Conservation (phyloP, 2,113 vertebrate species). For the Sinocyclocheilus maitianheensis region DNA sequence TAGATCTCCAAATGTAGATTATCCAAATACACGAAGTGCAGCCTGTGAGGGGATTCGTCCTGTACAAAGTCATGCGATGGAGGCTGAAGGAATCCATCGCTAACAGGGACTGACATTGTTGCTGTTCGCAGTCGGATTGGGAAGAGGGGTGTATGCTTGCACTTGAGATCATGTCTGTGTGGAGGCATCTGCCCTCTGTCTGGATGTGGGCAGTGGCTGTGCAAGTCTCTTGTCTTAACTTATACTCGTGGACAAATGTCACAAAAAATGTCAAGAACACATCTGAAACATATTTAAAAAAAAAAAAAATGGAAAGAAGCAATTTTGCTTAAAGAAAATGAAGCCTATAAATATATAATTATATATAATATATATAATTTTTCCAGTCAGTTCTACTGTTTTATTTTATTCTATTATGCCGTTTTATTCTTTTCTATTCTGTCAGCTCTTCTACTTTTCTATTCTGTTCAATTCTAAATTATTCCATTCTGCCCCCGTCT, state of each 20-base stretch:
- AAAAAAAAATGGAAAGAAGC: too few species aligned
- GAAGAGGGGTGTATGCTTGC: not conserved
- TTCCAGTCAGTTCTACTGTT: too few species aligned
- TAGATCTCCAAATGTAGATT: constrained; percentile 65
- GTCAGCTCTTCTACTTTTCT: too few species aligned
- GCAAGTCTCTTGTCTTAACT: not conserved
- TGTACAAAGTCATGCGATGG: not conserved
- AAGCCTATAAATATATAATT: too few species aligned
- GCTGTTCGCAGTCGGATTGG: not conserved
- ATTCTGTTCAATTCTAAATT: too few species aligned
- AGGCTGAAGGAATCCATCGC: not conserved
- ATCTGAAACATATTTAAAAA: not conserved
- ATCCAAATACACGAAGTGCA: constrained; percentile 58
- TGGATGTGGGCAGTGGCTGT: not conserved
- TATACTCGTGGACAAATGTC: not conserved
- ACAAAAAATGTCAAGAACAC: not conserved
- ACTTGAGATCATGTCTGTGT: constrained; percentile 19
- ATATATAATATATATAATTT: too few species aligned
- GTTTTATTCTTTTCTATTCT: too few species aligned
- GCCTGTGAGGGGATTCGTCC: not conserved
- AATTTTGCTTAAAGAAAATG: too few species aligned
- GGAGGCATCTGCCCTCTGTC: not conserved
- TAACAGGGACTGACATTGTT: not conserved
- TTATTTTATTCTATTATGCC: too few species aligned
- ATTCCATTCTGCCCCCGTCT: too few species aligned